Conservation (phyloP, 2,113 vertebrate genomes). For the Pleuronectes platessa region DNA sequence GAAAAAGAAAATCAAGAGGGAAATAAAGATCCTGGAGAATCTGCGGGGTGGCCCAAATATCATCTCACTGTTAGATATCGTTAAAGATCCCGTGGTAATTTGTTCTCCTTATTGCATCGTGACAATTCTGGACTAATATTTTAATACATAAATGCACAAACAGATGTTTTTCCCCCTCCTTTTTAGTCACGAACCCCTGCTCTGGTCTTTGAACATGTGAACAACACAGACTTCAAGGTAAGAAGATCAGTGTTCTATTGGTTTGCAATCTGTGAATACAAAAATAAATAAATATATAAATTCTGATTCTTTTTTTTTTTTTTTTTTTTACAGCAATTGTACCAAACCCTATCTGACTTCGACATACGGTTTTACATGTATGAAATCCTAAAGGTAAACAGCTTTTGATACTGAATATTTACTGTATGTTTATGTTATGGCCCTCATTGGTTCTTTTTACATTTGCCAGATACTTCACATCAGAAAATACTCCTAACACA, state of each 20-base stretch:
- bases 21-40: slow-evolving; percentile 91
- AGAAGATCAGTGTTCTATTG: neutral
- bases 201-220: slow-evolving; percentile 90
- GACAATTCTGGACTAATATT: neutral
- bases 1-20: slow-evolving; percentile 93
- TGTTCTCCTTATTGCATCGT: neutral
- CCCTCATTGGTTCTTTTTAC: neutral
- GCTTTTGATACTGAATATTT: neutral
- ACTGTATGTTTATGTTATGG: neutral
- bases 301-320: neutral
- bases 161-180: neutral
- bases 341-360: slow-evolving; percentile 89
- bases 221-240: slow-evolving; percentile 93
- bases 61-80: slow-evolving; percentile 89
- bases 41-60: slow-evolving; percentile 89
- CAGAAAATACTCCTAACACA: neutral
- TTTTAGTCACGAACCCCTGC: slow-evolving; percentile 88
- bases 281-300: accelerated
- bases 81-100: slow-evolving; percentile 89
- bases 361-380: slow-evolving; percentile 94
- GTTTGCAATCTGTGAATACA: neutral
- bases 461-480: neutral
- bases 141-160: neutral
- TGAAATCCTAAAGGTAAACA: slow-evolving; percentile 87
- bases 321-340: slow-evolving; percentile 82